Base-by-base conservation (phyloP, 2,113 vertebrate genomes). In the Nansenia antarctica region DNA sequence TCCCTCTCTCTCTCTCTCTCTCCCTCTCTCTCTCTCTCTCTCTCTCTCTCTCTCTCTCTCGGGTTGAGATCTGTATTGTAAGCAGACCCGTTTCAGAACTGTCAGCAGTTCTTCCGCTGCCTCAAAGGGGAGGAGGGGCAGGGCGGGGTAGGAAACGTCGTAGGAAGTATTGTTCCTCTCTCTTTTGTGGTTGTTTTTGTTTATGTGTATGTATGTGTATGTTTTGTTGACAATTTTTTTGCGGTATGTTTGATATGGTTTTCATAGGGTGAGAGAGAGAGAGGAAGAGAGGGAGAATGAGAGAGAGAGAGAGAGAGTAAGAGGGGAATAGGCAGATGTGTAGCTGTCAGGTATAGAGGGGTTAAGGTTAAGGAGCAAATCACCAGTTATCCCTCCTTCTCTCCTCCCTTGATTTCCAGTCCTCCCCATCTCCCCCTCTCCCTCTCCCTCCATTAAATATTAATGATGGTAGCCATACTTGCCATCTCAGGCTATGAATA, bases 401-500 rank as follows among this genome's bases (percentile, higher is more conserved):
- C 78, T 84, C 78, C 73, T 79, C 76, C 77, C 73, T 81, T 74
- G 76, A 62, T 22, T 37, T 68, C 73, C 65, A 24, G 42, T 70
- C 20, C 64, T 67, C 55, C 78, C 14, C 74, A 70, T 67, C 78
- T 82, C 79, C 55, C 67, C 76, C 73, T 73, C 72, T 68, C 79
- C 61, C 74, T 65, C 74, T 54, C 74, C 77, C 63, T 78, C 90
- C 86, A 90, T 89, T 86, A 89, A 91, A 83, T 88, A 91, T 90
- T 89, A 83, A 91, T 91, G 86, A 69, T 78, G 87, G 87, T 87
- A 89, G 87, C 95, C 95, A 96, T 96, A 97, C 96, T 97, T 98
- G 96, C 95, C 95, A 95, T 98, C 96, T 96, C 95, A 95, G 94
- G 93, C 93, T 94, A 93, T 98, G 95, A 98, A 98, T 97, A 95